These are phyloP conservation scores for Lota lota DNA, from an alignment of 2,113 vertebrate species.

Conservation along the genomic window DNA sequence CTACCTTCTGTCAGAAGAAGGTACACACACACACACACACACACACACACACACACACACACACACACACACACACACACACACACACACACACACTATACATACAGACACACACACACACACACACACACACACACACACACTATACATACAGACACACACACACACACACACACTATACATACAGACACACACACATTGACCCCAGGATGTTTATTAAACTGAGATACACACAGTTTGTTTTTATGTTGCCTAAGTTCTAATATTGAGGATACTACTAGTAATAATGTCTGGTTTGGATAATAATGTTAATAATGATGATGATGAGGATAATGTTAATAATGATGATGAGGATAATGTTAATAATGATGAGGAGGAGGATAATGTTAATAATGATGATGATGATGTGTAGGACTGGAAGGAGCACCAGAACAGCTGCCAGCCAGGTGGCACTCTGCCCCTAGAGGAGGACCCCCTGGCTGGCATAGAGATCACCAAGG, in stretches of 20 bases:
- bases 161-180: background rate
- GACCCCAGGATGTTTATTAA: too few relatives aligned
- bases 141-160: too few relatives aligned
- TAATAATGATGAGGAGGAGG: too few relatives aligned
- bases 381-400: too few relatives aligned
- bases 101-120: too few relatives aligned
- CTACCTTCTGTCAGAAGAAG: conserved; percentile 95
- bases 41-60: background rate
- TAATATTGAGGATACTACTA: too few relatives aligned
- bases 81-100: background rate
- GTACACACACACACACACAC: conserved; percentile 52
- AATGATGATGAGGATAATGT: background rate
- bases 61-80: background rate
- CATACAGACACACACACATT: too few relatives aligned
- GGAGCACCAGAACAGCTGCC: conserved; percentile 90
- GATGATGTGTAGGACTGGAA: conserved; percentile 87
- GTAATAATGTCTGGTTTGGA: too few relatives aligned
- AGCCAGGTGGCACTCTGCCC: conserved; percentile 70
- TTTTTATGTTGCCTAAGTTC: too few relatives aligned
- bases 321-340: too few relatives aligned
- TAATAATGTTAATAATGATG: background rate
- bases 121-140: too few relatives aligned
- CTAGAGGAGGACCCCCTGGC: conserved; percentile 83
- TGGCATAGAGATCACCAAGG: conserved; percentile 82
- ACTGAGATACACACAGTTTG: too few relatives aligned